Base-by-base conservation (phyloP, 92 coral and sea anemone genomes). In the Epizoanthus illoricatus region DNA sequence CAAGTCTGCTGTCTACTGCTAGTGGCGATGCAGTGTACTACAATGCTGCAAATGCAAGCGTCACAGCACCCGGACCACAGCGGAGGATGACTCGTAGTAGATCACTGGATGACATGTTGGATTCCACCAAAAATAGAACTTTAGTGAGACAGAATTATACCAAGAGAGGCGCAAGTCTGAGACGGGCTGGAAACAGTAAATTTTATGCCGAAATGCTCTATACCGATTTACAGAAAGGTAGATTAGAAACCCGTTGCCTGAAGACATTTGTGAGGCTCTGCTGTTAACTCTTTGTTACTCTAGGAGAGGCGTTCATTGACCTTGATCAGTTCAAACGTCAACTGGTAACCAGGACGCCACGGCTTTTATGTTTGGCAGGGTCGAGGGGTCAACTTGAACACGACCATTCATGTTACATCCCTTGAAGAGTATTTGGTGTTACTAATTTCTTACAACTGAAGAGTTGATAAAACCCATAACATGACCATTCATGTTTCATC, bases 101-200 rank as follows among this genome's bases (percentile, higher is more conserved):
- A 43, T 97, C 99, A 54, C 89, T 97, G 19, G 99, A 97, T 79
- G 95, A 94, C 67, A 90, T 97, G 91, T 80, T 97, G 65, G 76
- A 79, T 65, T 45, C 82, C 23, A 67, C 79, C 11, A 76, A 87
- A 3, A 78, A 21, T 64, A 87, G 87, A 39, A 86, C 87, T 4
- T 64, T 60, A 36, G 63, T 40, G 40, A 85, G 80, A 5, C 84
- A 75, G 52, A 91, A 88, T 78, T 86, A 73, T 54, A 47, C 64
- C 33, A 90, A 67, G 73, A 86, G 90, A 56, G 84, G 87, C 12
- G 58, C 88, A 7, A 86, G 92, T 16, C 72, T 89, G 12, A 90
- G 84, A 70, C 94, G 94, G 20, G 87, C 88, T 33, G 97, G 98
- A 13, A 87, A 94, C 42, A 97, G 97, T 75, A 97, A 97, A 69